A percentile compares a stretch with the other conserved stretches of the same genome.
phyloP scores from a whole-genome alignment of 1,140 invertebrate genomes.

The Drosophila bifasciata region DNA sequence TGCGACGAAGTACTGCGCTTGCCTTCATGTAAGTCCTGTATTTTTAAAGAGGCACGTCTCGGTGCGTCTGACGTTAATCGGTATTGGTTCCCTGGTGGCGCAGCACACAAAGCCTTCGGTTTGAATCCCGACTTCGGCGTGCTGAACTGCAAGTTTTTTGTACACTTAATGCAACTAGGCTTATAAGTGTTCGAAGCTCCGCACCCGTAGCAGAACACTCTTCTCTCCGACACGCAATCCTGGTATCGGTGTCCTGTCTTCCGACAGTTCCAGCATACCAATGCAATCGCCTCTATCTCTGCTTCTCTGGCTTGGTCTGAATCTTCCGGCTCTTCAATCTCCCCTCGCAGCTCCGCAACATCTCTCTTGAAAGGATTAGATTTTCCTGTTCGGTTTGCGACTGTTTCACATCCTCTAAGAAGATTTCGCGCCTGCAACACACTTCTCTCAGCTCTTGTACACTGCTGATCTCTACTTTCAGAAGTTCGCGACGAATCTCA shows the following conservation, averaged over 20 bases:
- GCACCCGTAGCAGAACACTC: slow-evolving; percentile 12
- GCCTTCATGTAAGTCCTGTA: too few relatives aligned
- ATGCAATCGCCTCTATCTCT: not conserved
- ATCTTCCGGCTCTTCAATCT: not conserved
- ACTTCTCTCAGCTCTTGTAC: slow-evolving; percentile 8
- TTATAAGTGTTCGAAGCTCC: slow-evolving; percentile 7
- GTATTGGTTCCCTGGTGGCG: slow-evolving; percentile 1
- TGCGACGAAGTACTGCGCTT: too few relatives aligned
- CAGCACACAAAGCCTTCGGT: not conserved
- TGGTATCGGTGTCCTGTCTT: not conserved
- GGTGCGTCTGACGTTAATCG: not conserved
- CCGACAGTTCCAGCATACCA: not conserved
- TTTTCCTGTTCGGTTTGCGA: not conserved
- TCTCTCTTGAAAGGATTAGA: not conserved
- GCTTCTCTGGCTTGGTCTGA: not conserved
- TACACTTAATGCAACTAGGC: slow-evolving; percentile 3
- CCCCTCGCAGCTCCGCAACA: slow-evolving; percentile 70
- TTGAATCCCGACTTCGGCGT: slow-evolving; percentile 9
- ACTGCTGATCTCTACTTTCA: slow-evolving; percentile 25
- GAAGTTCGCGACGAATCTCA: too few relatives aligned
- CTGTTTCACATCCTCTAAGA: slow-evolving; percentile 1
- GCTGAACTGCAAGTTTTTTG: slow-evolving; percentile 7
- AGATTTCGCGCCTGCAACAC: slow-evolving; percentile 2
- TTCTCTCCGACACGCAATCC: not conserved
- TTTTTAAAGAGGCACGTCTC: too few relatives aligned